Base-by-base conservation (phyloP, 2,888 invertebrate species). In the Celastrina argiolus region DNA sequence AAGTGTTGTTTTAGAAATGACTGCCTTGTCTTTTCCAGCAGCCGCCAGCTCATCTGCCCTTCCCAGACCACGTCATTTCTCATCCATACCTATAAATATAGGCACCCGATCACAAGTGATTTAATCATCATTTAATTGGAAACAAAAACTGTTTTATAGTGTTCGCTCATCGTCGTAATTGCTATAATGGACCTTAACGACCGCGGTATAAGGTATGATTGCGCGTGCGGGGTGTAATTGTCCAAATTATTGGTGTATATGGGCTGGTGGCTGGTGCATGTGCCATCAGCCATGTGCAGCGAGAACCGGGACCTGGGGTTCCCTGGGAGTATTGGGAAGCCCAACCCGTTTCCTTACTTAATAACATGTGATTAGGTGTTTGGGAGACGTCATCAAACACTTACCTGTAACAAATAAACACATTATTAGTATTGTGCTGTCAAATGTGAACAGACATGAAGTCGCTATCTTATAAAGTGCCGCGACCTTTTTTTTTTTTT, bases 391-490 rank as follows among this genome's bases (percentile, higher is more conserved):
- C 51, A 51, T 22, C 51, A 22, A 26, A 36, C 22, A 56, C 67
- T 67, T 65, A 67, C 67, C 67, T 67, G 65, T 28, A 67, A 63
- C 58, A 65, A 63, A 36, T 26, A 34, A 45, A 31, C 31, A 31
- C 5, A 31, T 6, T 31, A 31, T 4, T 31, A 28, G 28, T 28
- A 28, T 5, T 28, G 1, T 5, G 28, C 28, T 28, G 28, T 28
- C 28, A 28, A 28, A 28, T 28, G 28, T 28, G 5, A 28, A 28
- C 1, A 28, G 4, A 28, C 4, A 28, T 5, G 28, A n/a, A n/a
- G n/a, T n/a, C n/a, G n/a, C n/a, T n/a, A n/a, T n/a, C n/a, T n/a
- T n/a, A n/a, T n/a, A n/a, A n/a, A n/a, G n/a, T n/a, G n/a, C n/a
- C n/a, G n/a, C n/a, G n/a, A n/a, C n/a, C n/a, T n/a, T n/a, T n/a